Evolutionary conservation across 2,113 vertebrate genomes (phyloP).

Genomic region (Syrrhaptes paradoxus): DNA sequence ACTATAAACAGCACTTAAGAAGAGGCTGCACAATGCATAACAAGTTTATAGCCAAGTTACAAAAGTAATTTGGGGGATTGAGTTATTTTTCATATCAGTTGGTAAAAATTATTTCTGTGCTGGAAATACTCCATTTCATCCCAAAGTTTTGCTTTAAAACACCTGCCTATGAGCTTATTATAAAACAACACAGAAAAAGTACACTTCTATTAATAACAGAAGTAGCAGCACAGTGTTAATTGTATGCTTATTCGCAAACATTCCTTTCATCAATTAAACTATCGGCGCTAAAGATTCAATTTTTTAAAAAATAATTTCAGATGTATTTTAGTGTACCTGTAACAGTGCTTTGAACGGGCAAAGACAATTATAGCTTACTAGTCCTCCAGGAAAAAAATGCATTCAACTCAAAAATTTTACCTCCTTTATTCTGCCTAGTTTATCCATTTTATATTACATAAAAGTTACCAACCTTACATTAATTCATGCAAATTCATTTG

Average conservation of each 20-base stretch:
- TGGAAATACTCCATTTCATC: background rate
- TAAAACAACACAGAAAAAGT: background rate
- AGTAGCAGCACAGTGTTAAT: background rate
- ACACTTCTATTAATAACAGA: background rate
- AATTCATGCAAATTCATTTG: background rate
- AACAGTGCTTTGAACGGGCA: background rate
- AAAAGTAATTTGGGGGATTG: background rate
- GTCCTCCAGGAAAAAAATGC: background rate
- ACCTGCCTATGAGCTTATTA: background rate
- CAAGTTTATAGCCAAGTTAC: background rate
- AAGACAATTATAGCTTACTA: background rate
- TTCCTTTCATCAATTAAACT: background rate
- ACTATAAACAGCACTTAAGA: background rate
- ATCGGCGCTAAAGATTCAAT: background rate
- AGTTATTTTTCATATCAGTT: background rate
- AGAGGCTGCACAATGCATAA: background rate
- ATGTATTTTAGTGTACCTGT: background rate
- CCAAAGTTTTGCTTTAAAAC: background rate
- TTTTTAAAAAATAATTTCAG: background rate
- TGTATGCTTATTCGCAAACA: background rate
- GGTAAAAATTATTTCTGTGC: background rate
- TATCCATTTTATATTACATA: background rate
- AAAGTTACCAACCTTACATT: background rate
- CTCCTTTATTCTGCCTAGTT: background rate
- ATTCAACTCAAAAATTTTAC: background rate